A percentile compares a stretch with the other conserved stretches of the same genome.
These are phyloP conservation scores for Osmerus eperlanus DNA, from an alignment of 2,113 vertebrate species.

Conservation along the genomic window DNA sequence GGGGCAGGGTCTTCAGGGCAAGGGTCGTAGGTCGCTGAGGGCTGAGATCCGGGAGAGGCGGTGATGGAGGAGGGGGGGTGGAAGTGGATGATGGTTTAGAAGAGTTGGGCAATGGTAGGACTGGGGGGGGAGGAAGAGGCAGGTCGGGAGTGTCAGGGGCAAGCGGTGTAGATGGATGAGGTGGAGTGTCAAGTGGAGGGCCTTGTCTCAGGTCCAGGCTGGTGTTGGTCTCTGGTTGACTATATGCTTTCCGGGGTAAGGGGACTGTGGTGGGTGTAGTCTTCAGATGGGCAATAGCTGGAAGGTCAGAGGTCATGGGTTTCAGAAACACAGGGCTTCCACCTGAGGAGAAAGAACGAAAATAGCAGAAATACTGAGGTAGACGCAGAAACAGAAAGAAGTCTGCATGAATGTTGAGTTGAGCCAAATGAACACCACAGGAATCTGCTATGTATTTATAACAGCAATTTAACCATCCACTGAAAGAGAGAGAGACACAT, in stretches of 20 bases:
- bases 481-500: too few species aligned
- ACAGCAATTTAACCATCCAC: too few species aligned
- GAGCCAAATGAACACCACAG: too few species aligned
- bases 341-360: constrained; percentile 43
- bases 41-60: constrained; percentile 27
- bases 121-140: constrained; percentile 30
- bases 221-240: constrained; percentile 48
- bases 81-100: constrained; percentile 36
- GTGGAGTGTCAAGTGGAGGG: constrained; percentile 17
- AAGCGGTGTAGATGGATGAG: constrained; percentile 35
- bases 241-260: constrained; percentile 35
- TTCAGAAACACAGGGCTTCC: constrained; percentile 31
- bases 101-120: neutral
- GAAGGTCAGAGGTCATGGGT: constrained; percentile 20
- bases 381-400: too few species aligned
- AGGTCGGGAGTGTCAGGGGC: constrained; percentile 34
- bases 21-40: constrained; percentile 62
- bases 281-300: constrained; percentile 7
- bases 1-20: constrained; percentile 63
- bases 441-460: too few species aligned
- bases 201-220: constrained; percentile 30
- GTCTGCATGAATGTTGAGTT: too few species aligned
- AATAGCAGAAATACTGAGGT: too few species aligned
- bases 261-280: neutral
- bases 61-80: constrained; percentile 32